A percentile compares a stretch with the other conserved stretches of the same genome.
phyloP scores from a whole-genome alignment of 2,797 vertebrate species.

The Mallotus villosus region DNA sequence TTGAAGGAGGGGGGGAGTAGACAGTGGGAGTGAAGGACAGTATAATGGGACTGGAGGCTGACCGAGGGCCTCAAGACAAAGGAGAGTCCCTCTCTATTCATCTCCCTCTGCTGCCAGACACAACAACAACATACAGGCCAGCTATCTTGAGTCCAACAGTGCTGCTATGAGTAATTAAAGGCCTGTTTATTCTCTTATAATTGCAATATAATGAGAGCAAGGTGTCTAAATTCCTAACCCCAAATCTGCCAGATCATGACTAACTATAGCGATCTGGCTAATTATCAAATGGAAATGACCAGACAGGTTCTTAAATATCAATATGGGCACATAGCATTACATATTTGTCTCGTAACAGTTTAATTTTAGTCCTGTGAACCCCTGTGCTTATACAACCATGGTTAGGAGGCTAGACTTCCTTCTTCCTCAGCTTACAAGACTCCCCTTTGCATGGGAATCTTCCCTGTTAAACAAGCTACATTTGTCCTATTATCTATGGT shows the following conservation, averaged over 20 bases:
- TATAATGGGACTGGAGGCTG: slow-evolving; percentile 58
- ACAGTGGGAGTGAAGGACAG: slow-evolving; percentile 53
- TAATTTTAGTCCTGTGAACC: not conserved
- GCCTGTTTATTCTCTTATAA: no score
- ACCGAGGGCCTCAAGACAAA: slow-evolving; percentile 53
- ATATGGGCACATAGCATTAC: not conserved
- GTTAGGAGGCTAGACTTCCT: no score
- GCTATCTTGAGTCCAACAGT: slow-evolving; percentile 41
- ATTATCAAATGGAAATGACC: not conserved
- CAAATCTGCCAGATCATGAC: not conserved
- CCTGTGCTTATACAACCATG: no score
- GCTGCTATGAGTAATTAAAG: slow-evolving; percentile 14
- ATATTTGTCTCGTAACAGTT: not conserved
- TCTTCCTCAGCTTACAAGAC: no score
- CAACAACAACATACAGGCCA: slow-evolving; percentile 57
- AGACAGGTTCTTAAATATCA: not conserved
- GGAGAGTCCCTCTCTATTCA: slow-evolving; percentile 64
- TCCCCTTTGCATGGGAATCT: no score
- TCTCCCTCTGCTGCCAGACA: slow-evolving; percentile 57
- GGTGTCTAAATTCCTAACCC: no score
- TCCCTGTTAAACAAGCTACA: no score
- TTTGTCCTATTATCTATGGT: no score
- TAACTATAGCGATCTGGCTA: not conserved
- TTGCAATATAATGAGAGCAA: not conserved
- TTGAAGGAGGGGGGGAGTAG: slow-evolving; percentile 17